phyloP scores from a whole-genome alignment of 2,113 vertebrate genomes.

The Chauna torquata region DNA sequence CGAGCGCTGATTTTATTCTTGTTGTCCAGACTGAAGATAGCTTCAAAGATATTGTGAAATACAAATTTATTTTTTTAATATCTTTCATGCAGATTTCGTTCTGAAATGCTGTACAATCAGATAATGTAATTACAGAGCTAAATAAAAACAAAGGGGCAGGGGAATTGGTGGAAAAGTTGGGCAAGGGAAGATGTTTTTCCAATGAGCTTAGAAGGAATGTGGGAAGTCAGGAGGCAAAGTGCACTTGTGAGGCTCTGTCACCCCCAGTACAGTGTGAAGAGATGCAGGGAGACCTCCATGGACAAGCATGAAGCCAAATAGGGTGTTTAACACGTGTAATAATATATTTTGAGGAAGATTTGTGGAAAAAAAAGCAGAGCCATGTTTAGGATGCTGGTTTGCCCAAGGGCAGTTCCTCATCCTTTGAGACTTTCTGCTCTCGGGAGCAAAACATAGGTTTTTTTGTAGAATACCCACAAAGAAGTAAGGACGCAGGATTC shows the following conservation, averaged over 20 bases:
- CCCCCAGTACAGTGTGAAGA: rapidly evolving
- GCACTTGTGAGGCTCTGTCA: not conserved
- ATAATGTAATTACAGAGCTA: conserved; percentile 25
- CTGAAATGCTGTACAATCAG: not conserved
- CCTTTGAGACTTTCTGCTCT: not conserved
- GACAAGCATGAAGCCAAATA: not conserved
- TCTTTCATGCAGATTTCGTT: conserved; percentile 29
- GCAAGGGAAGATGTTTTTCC: not conserved
- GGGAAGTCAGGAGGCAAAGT: conserved; percentile 11
- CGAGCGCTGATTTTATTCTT: not conserved
- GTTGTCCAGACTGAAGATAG: not conserved
- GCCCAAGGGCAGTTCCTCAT: not conserved
- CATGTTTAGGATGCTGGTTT: not conserved
- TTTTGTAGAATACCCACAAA: not conserved
- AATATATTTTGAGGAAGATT: not conserved
- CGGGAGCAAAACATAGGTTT: not conserved
- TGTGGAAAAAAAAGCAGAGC: not conserved
- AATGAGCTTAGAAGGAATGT: conserved; percentile 1
- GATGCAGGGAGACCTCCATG: not conserved
- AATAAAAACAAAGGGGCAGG: conserved; percentile 24
- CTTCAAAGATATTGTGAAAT: conserved; percentile 24
- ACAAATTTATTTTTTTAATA: not conserved
- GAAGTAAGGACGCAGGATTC: not conserved
- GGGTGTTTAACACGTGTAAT: not conserved
- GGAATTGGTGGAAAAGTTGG: not conserved